Evolutionary conservation across 2,888 invertebrate genomes (phyloP).

Genomic region (Hypercompe scribonia): DNA sequence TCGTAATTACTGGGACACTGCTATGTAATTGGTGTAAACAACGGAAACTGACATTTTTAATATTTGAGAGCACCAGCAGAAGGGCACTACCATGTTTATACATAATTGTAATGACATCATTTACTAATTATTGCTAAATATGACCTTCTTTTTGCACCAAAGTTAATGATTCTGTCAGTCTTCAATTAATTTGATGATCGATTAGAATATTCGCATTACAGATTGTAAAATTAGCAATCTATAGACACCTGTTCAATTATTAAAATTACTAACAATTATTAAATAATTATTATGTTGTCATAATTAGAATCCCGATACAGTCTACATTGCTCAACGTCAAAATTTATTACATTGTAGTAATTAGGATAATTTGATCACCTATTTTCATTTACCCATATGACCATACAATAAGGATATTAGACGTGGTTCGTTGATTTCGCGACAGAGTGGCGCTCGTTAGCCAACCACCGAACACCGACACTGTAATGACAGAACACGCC

Average conservation of each 20-base stretch:
- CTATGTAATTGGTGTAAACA: slow-evolving; percentile 81
- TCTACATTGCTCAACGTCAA: background rate
- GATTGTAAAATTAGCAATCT: background rate
- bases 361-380: background rate
- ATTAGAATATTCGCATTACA: background rate
- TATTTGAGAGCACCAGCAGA: slow-evolving; percentile 53
- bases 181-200: background rate
- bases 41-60: slow-evolving; percentile 78
- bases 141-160: background rate
- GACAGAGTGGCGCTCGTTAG: slow-evolving; percentile 65
- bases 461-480: slow-evolving; percentile 61
- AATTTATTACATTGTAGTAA: background rate
- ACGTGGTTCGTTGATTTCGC: slow-evolving; percentile 49
- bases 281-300: background rate
- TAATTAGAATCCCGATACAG: background rate
- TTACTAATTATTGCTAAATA: background rate
- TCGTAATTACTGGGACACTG: slow-evolving; percentile 76
- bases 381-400: slow-evolving; percentile 13
- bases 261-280: background rate
- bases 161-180: background rate
- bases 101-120: slow-evolving; percentile 4
- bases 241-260: background rate
- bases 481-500: slow-evolving; percentile 80
- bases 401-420: slow-evolving; percentile 52
- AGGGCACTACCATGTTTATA: slow-evolving; percentile 41